These are phyloP conservation scores for Eristalinus sepulchralis DNA, from an alignment of 2,888 invertebrate species.

Conservation along the genomic window DNA sequence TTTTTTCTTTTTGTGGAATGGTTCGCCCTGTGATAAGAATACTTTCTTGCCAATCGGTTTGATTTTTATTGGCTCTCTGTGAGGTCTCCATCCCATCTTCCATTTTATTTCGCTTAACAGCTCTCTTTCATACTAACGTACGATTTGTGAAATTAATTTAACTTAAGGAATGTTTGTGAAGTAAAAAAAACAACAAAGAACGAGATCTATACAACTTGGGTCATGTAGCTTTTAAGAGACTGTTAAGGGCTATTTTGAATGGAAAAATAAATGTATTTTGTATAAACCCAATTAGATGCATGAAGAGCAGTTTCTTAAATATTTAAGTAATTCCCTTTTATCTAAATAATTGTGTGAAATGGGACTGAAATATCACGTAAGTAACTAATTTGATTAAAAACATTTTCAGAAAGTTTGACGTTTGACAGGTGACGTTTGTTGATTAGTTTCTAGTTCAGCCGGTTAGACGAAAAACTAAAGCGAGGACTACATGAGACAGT, in stretches of 20 bases:
- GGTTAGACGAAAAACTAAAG: neutral
- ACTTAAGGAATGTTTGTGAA: conserved; percentile 5
- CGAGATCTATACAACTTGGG: neutral
- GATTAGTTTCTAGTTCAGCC: neutral
- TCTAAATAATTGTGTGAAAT: neutral
- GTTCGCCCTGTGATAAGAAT: conserved; percentile 41
- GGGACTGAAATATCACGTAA: neutral
- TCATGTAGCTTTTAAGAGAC: neutral
- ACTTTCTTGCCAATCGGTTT: conserved; percentile 55
- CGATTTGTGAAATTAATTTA: neutral
- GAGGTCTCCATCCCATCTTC: conserved; percentile 27
- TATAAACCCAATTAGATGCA: neutral
- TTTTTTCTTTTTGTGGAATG: conserved; percentile 10
- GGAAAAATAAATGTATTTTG: neutral
- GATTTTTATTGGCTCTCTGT: conserved; percentile 18
- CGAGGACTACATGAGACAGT: neutral
- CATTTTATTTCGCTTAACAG: conserved; percentile 23
- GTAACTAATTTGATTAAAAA: neutral
- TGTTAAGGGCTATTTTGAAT: neutral
- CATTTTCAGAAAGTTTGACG: neutral
- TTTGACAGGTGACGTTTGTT: neutral
- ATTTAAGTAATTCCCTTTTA: neutral
- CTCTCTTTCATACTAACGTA: conserved; percentile 37
- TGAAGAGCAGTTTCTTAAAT: neutral
- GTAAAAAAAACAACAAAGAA: conserved; percentile 30